A percentile compares a stretch with the other conserved stretches of the same genome.
Evolutionary conservation across 2,113 vertebrate species (phyloP).

Genomic region (Podarcis muralis): DNA sequence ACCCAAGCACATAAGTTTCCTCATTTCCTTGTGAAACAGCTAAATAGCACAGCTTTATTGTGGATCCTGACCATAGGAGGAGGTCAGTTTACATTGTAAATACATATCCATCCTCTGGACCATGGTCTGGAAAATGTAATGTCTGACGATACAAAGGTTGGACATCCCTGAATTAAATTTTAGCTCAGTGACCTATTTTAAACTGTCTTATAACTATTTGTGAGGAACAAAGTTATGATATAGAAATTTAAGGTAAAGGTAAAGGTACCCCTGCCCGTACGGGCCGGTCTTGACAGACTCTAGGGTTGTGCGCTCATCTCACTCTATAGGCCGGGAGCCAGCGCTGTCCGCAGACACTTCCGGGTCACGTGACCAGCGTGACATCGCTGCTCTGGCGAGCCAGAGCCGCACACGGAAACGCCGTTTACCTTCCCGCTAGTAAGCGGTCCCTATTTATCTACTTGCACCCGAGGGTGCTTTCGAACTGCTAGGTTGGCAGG

Average conservation of each 20-base stretch:
- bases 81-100: background rate
- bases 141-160: background rate
- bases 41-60: background rate
- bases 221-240: background rate
- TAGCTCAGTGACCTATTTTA: background rate
- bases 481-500: too few relatives aligned
- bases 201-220: background rate
- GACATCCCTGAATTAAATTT: background rate
- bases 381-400: too few relatives aligned
- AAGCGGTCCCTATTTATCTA: too few relatives aligned
- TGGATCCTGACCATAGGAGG: background rate
- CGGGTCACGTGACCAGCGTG: too few relatives aligned
- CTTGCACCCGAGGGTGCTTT: too few relatives aligned
- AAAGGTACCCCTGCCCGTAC: too few relatives aligned
- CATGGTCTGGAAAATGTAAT: background rate
- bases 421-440: too few relatives aligned
- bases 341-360: too few relatives aligned
- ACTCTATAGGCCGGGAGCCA: too few relatives aligned
- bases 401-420: too few relatives aligned
- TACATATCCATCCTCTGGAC: background rate
- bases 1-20: background rate
- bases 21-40: background rate
- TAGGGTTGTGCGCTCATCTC: too few relatives aligned
- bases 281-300: too few relatives aligned
- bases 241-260: background rate